These are phyloP conservation scores for Mamestra brassicae DNA, from an alignment of 2,888 invertebrate genomes.

Conservation along the genomic window DNA sequence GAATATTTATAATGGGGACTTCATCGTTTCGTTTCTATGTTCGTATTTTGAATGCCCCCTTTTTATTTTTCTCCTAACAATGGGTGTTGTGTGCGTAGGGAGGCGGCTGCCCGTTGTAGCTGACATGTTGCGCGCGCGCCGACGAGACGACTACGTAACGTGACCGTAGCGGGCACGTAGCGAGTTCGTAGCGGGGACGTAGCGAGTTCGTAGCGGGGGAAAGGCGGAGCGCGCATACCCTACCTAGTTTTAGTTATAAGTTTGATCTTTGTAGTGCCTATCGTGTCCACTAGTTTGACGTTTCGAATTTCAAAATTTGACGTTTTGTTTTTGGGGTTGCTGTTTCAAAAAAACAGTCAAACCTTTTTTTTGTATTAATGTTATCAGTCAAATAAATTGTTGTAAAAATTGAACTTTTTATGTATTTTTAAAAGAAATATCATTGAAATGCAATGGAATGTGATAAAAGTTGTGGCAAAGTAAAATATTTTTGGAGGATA, in stretches of 20 bases:
- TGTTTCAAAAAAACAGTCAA: not conserved
- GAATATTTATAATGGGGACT: not conserved
- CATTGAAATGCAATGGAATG: constrained; percentile 46
- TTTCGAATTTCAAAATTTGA: not conserved
- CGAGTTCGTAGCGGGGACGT: constrained; percentile 45
- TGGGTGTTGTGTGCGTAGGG: constrained; percentile 83
- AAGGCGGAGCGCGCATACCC: constrained; percentile 57
- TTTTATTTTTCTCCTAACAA: constrained; percentile 66
- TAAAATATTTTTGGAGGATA: constrained; percentile 60
- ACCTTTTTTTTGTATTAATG: not conserved
- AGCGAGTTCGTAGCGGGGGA: constrained; percentile 42
- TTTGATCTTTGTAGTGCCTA: constrained; percentile 53
- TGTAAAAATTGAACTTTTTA: not conserved
- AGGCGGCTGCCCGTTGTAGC: constrained; percentile 88
- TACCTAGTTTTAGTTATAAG: constrained; percentile 36
- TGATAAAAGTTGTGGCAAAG: constrained; percentile 63
- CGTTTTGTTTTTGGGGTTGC: not conserved
- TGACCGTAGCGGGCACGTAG: constrained; percentile 47
- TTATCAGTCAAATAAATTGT: constrained; percentile 8
- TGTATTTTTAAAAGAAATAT: constrained; percentile 12
- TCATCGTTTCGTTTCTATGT: constrained; percentile 32
- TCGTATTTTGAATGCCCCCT: constrained; percentile 37
- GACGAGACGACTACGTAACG: constrained; percentile 63
- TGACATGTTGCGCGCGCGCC: constrained; percentile 87
- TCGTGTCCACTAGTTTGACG: constrained; percentile 57